A percentile compares a stretch with the other conserved stretches of the same genome.
phyloP scores from a whole-genome alignment of 2,113 vertebrate genomes.

The Fregata magnificens region DNA sequence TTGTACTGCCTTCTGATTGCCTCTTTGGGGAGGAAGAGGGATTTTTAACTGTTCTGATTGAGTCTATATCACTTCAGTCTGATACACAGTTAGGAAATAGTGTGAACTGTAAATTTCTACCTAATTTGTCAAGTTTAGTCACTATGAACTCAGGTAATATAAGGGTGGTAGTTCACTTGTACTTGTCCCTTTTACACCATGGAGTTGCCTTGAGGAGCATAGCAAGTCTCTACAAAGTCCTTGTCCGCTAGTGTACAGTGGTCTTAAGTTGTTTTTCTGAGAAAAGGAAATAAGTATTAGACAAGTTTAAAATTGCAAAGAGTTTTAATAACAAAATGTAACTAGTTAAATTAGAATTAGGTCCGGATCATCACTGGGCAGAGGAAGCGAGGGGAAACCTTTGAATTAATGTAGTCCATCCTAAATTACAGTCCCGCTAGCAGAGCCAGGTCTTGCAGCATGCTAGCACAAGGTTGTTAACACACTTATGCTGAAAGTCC shows the following conservation, averaged over 20 bases:
- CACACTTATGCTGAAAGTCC: accelerated
- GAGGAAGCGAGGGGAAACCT: not conserved
- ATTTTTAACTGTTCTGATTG: not conserved
- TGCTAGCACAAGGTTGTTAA: accelerated
- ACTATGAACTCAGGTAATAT: not conserved
- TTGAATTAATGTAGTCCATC: not conserved
- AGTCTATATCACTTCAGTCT: not conserved
- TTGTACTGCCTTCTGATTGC: not conserved
- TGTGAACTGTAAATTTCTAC: not conserved
- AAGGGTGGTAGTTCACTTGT: not conserved
- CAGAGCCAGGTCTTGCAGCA: not conserved
- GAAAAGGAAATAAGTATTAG: not conserved
- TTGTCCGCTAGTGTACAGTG: accelerated
- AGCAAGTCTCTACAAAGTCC: not conserved
- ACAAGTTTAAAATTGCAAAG: not conserved
- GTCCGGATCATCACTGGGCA: not conserved
- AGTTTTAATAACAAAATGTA: not conserved
- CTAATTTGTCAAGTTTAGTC: not conserved
- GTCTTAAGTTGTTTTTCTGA: not conserved
- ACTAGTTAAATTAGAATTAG: not conserved
- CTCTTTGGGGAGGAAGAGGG: not conserved
- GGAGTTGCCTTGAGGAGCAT: not conserved
- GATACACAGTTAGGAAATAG: not conserved
- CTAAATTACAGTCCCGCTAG: not conserved
- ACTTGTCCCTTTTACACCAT: not conserved